phyloP scores from a whole-genome alignment of 1,140 invertebrate genomes.

The Nymphalis io region DNA sequence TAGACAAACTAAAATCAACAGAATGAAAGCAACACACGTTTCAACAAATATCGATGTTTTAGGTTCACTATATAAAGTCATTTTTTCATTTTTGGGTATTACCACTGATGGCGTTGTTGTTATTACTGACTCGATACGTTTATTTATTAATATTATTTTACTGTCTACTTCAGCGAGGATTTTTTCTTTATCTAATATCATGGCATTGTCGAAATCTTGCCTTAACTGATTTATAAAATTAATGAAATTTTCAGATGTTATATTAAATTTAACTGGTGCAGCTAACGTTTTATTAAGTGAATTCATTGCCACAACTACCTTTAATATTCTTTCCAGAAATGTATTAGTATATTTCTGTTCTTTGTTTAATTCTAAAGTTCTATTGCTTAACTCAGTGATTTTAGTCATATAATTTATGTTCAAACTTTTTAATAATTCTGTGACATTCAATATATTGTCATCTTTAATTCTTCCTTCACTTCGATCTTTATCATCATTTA shows the following conservation, averaged over 20 bases:
- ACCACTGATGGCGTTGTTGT: not conserved
- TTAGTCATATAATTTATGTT: not conserved
- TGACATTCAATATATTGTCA: not conserved
- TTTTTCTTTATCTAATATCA: constrained; percentile 29
- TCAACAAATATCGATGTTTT: constrained; percentile 24
- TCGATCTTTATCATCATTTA: not conserved
- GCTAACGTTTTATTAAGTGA: constrained; percentile 1
- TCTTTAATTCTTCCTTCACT: constrained; percentile 8
- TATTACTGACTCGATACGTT: constrained; percentile 1
- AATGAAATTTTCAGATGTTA: constrained; percentile 17
- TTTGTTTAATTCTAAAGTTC: constrained; percentile 9
- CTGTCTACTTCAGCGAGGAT: constrained; percentile 27
- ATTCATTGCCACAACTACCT: constrained; percentile 23
- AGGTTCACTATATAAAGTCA: not conserved
- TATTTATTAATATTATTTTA: constrained; percentile 16
- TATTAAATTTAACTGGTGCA: constrained; percentile 3
- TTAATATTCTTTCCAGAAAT: constrained; percentile 32
- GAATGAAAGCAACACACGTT: constrained; percentile 24
- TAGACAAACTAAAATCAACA: constrained; percentile 29
- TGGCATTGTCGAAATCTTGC: constrained; percentile 24
- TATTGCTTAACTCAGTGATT: not conserved
- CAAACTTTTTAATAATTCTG: not conserved
- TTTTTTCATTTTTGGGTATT: constrained; percentile 8
- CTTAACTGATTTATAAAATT: constrained; percentile 14
- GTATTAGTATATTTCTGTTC: constrained; percentile 17